A percentile compares a stretch with the other conserved stretches of the same genome.
Conservation (phyloP, 2,888 invertebrate genomes). For the Lasioglossum malachurum region DNA sequence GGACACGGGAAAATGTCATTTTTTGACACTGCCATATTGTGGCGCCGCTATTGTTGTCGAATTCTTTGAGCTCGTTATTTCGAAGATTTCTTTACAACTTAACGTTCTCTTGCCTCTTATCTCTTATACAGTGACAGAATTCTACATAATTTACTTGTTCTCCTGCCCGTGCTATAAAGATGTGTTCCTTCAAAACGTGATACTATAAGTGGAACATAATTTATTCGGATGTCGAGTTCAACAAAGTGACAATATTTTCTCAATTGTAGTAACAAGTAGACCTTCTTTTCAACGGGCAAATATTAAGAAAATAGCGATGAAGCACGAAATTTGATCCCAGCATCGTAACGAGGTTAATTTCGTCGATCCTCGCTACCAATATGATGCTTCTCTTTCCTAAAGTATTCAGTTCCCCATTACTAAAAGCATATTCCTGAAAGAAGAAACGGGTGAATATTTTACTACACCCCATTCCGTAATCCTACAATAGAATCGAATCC, state of each 20-base stretch:
- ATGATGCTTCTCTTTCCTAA: neutral
- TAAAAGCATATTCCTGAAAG: neutral
- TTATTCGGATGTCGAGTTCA: no score
- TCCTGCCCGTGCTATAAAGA: no score
- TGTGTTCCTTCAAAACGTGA: no score
- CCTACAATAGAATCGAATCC: neutral
- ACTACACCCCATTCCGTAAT: neutral
- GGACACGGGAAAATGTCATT: conserved; percentile 66
- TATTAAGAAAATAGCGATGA: neutral
- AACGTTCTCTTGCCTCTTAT: neutral
- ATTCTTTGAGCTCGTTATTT: conserved; percentile 22
- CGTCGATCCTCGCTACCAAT: neutral
- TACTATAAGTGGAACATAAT: no score
- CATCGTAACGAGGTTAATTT: neutral
- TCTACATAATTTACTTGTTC: neutral
- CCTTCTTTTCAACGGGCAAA: neutral
- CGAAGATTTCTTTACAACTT: neutral
- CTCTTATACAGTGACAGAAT: neutral
- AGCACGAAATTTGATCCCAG: neutral
- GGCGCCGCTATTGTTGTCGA: conserved; percentile 34
- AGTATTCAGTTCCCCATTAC: neutral
- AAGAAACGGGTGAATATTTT: neutral
- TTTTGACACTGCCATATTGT: conserved; percentile 31
- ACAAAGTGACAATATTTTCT: neutral
- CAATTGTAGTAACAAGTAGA: neutral